Evolutionary conservation across 2,113 vertebrate species (phyloP).

Genomic region (Verasper variegatus): DNA sequence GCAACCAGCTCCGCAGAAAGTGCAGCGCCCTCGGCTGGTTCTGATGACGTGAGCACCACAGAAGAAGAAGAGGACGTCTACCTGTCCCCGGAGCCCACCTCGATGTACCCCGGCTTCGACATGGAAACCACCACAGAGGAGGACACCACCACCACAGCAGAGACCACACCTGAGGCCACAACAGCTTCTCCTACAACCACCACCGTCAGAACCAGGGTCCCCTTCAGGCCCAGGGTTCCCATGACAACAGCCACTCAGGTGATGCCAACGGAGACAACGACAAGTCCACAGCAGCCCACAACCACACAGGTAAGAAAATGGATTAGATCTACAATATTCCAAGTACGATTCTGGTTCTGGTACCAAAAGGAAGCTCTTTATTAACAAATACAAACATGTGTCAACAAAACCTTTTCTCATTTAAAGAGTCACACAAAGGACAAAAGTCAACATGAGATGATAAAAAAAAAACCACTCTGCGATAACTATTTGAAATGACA

Average conservation of each 20-base stretch:
- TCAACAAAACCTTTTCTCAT: not conserved
- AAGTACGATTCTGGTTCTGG: not conserved
- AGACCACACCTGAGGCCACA: constrained; percentile 53
- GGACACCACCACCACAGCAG: constrained; percentile 39
- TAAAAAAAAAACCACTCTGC: not conserved
- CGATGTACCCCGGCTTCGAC: constrained; percentile 25
- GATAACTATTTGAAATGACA: too few species aligned
- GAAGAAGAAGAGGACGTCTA: constrained; percentile 79
- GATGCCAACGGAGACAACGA: constrained; percentile 63
- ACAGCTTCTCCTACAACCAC: constrained; percentile 42
- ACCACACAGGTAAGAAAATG: constrained; percentile 72
- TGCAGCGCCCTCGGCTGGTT: constrained; percentile 55
- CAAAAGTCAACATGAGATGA: not conserved
- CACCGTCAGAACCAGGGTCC: constrained; percentile 55
- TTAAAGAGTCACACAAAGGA: not conserved
- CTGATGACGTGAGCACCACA: constrained; percentile 70
- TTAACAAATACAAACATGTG: not conserved
- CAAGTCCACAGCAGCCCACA: constrained; percentile 60
- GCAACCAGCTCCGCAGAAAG: constrained; percentile 45
- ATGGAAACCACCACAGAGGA: constrained; percentile 63
- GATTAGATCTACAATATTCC: too few species aligned
- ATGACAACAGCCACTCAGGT: constrained; percentile 66
- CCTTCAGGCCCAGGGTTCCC: constrained; percentile 72
- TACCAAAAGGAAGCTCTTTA: not conserved
- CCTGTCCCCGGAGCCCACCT: constrained; percentile 73